Percentiles rank a stretch among this genome's conserved stretches.
phyloP scores from a whole-genome alignment of 2,113 vertebrate genomes.

The Eulacestoma nigropectus region DNA sequence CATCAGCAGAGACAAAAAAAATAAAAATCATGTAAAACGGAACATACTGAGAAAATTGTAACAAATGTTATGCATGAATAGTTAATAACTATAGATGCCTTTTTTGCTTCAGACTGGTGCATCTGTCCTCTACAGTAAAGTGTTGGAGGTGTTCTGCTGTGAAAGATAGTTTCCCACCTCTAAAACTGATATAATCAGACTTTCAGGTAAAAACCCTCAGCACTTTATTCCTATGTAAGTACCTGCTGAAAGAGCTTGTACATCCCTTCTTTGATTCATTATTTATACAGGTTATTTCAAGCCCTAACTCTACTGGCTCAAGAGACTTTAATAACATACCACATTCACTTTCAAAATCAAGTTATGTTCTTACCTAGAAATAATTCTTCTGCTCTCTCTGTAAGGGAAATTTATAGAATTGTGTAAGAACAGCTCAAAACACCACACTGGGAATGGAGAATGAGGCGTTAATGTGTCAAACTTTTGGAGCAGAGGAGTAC shows the following conservation, averaged over 20 bases:
- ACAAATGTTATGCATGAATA: neutral
- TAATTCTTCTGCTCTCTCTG: neutral
- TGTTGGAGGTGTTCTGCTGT: neutral
- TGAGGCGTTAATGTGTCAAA: neutral
- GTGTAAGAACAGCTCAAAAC: neutral
- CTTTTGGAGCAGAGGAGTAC: neutral
- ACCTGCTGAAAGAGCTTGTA: neutral
- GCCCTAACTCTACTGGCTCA: neutral
- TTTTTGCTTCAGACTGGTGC: neutral
- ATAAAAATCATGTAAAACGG: neutral
- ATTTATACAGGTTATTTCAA: neutral
- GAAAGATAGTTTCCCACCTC: neutral
- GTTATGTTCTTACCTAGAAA: neutral
- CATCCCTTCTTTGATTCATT: neutral
- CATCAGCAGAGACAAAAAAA: neutral
- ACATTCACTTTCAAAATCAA: neutral
- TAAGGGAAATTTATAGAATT: neutral
- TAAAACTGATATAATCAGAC: neutral
- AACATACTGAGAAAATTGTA: neutral
- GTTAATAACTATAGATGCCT: neutral
- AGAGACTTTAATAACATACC: neutral
- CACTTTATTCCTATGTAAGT: neutral
- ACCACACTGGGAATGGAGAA: neutral
- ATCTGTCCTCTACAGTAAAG: neutral
- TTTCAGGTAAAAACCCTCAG: neutral